Base-by-base conservation (phyloP, 2,113 vertebrate genomes). In the Perccottus glenii region DNA sequence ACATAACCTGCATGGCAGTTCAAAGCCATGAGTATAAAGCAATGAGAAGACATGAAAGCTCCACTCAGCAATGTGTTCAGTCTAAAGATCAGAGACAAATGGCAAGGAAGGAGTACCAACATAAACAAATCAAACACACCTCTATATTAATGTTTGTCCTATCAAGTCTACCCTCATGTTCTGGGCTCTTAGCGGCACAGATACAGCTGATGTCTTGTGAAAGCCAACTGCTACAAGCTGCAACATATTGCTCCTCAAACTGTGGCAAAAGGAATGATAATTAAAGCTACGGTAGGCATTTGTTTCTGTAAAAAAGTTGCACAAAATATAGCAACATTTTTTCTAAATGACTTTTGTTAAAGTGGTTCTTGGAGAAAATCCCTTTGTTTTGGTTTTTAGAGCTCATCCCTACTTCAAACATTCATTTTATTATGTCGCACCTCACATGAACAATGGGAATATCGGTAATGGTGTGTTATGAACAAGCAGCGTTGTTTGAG, bases 11-110 rank as follows among this genome's bases (percentile, higher is more conserved):
- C 90, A 89, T 91, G 84, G 16, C 61, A 77, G 82, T 90, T 93
- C 88, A 93, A 92, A 91, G 91, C 66, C 62, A 1, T 11, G 69
- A 60, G 58, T 62, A 74, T 80, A 59, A 58, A 52, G 50, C 11
- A 52, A 63, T 86, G 77, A 79, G 80, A 78, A 80, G 65, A 90
- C 89, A 90, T 92, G 82, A 91, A 92, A 92, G 90, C 75, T 68
- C 76, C 82, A 79, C 90, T 90, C 76, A 49, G 60, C 45, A 51
- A 60, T 74, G 66, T 82, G 65, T 50, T 33, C 63, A 32, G 50
- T 71, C 84, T 52, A 58, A 45, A 87, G 87, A 91, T 90, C 88
- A 88, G 82, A 89, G 84, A 58, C 56, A 67, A 44, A 66, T 50
- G 57, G 67, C 45, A 59, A 66, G 49, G 51, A 53, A 60, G 72